These are phyloP conservation scores for Conus canariensis DNA, from an alignment of 2,888 invertebrate species.

Conservation along the genomic window DNA sequence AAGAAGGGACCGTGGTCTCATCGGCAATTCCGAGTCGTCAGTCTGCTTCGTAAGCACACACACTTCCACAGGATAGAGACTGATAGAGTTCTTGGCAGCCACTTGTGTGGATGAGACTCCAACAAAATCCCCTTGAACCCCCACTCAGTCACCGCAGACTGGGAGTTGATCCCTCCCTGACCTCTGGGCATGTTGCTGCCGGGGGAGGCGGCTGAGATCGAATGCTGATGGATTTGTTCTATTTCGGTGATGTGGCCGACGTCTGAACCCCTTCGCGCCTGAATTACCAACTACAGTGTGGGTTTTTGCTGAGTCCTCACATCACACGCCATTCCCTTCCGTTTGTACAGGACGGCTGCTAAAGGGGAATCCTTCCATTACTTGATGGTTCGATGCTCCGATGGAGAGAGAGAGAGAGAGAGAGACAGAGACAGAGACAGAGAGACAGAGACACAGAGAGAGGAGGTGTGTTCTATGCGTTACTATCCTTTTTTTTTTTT, in stretches of 20 bases:
- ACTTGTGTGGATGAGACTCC: neutral
- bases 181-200: neutral
- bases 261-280: neutral
- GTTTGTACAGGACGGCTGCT: no score
- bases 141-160: neutral
- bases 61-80: neutral
- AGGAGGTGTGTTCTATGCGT: no score
- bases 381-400: no score
- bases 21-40: neutral
- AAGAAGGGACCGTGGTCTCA: no score
- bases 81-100: neutral
- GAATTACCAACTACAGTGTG: neutral
- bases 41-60: neutral
- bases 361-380: no score
- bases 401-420: no score
- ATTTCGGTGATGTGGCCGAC: neutral
- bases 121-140: neutral
- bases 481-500: no score
- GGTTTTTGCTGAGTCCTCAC: neutral
- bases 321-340: no score
- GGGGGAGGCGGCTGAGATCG: neutral
- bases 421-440: no score
- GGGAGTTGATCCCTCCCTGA: slow-evolving; percentile 5
- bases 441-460: no score
- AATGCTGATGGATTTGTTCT: neutral